Percentiles rank a stretch among this genome's conserved stretches.
Evolutionary conservation across 2,888 invertebrate species (phyloP).

Genomic region (Acleris cristana): DNA sequence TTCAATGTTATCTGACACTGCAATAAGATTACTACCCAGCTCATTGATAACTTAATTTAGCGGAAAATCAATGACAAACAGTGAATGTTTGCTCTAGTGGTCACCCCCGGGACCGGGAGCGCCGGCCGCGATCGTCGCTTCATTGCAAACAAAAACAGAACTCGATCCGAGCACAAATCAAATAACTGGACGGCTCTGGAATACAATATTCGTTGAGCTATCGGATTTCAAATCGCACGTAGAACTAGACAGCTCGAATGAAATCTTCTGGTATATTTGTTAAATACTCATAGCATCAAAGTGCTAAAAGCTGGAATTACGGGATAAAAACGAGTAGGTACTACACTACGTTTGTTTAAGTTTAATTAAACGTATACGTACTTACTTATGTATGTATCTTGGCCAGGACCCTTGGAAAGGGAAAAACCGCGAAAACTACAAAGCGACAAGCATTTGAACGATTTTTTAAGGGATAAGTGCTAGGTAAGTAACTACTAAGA

Average conservation of each 20-base stretch:
- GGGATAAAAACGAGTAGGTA: too few species aligned
- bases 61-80: conserved; percentile 81
- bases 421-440: too few species aligned
- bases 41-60: conserved; percentile 75
- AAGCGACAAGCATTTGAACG: too few species aligned
- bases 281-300: too few species aligned
- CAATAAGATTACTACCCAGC: conserved; percentile 31
- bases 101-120: conserved; percentile 60
- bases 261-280: not conserved
- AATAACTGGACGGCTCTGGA: conserved; percentile 60
- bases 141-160: conserved; percentile 78
- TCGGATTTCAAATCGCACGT: conserved; percentile 19
- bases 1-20: conserved; percentile 10
- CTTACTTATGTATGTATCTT: too few species aligned
- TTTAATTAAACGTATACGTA: too few species aligned
- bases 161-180: conserved; percentile 70
- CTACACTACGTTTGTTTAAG: too few species aligned
- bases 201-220: conserved; percentile 46
- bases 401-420: too few species aligned
- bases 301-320: too few species aligned
- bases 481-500: too few species aligned
- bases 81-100: conserved; percentile 69
- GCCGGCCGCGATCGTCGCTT: conserved; percentile 44
- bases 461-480: too few species aligned
- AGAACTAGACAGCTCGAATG: conserved; percentile 1